Evolutionary conservation across 1,140 invertebrate genomes (phyloP).

Genomic region (Drosophila chauvacae): DNA sequence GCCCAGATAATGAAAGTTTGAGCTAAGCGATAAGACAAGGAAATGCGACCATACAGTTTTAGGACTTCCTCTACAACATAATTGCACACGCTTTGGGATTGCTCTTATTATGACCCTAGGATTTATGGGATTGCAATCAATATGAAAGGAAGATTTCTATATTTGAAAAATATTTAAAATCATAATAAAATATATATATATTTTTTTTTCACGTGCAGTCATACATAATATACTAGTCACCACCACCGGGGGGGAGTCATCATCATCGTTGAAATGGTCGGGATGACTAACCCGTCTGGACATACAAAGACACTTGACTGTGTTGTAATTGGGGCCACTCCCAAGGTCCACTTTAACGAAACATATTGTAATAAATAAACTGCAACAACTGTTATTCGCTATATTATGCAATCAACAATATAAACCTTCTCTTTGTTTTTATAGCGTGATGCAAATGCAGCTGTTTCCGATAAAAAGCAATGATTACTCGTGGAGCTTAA

Average conservation of each 20-base stretch:
- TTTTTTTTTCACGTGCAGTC: not conserved
- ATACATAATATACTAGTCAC: not conserved
- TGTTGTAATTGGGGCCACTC: constrained; percentile 17
- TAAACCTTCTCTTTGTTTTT: not conserved
- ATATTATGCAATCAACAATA: constrained; percentile 3
- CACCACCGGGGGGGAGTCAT: not conserved
- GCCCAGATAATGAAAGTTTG: constrained; percentile 22
- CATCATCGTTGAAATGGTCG: constrained; percentile 2
- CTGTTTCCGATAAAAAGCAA: not conserved
- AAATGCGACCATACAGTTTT: constrained; percentile 31
- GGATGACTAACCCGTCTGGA: constrained; percentile 10
- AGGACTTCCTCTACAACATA: constrained; percentile 30
- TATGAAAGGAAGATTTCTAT: not conserved
- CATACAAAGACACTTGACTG: constrained; percentile 12
- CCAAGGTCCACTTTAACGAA: constrained; percentile 1
- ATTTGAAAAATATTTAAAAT: not conserved
- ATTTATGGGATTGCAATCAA: not conserved
- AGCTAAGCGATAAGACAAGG: constrained; percentile 34
- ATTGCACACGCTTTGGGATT: not conserved
- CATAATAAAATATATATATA: not conserved
- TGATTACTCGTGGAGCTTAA: not conserved
- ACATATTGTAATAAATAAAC: constrained; percentile 9
- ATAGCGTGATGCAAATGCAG: not conserved
- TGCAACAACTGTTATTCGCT: constrained; percentile 6
- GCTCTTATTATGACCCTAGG: too few species aligned